Evolutionary conservation across 1,140 invertebrate genomes (phyloP).

Genomic region (Saccostrea echinata): DNA sequence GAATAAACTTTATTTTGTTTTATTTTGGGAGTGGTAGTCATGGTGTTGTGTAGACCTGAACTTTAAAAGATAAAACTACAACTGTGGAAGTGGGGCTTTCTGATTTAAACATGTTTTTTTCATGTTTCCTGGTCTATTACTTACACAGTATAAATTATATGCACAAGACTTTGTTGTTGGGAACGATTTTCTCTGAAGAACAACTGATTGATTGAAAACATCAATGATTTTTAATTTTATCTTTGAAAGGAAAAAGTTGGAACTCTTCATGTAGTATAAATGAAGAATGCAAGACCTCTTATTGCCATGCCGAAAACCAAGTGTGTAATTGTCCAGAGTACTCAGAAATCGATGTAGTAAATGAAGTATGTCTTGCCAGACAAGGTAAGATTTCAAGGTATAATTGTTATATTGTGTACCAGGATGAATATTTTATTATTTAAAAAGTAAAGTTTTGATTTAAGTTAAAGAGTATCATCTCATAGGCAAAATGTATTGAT

Average conservation of each 20-base stretch:
- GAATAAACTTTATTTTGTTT: too few relatives aligned
- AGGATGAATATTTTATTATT: too few relatives aligned
- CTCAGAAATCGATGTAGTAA: neutral
- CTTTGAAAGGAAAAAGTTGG: neutral
- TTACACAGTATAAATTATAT: neutral
- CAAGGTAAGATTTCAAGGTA: neutral
- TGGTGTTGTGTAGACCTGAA: too few relatives aligned
- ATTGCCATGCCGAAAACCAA: neutral
- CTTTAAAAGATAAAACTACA: too few relatives aligned
- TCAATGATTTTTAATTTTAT: neutral
- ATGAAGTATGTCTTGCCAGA: neutral
- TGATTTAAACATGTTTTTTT: too few relatives aligned
- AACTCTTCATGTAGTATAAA: neutral
- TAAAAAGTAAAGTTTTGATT: too few relatives aligned
- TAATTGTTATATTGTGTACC: neutral
- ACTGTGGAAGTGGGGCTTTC: too few relatives aligned
- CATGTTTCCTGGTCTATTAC: too few relatives aligned
- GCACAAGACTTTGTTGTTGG: neutral
- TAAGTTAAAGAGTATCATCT: too few relatives aligned
- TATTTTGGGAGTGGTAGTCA: too few relatives aligned
- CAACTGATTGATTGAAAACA: neutral
- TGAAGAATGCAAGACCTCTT: neutral
- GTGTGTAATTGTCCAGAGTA: neutral
- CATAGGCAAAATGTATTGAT: too few relatives aligned
- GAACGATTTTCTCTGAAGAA: neutral